A percentile compares a stretch with the other conserved stretches of the same genome.
These are phyloP conservation scores for Gracilinanus agilis DNA, from an alignment of 2,113 vertebrate species.

Conservation along the genomic window DNA sequence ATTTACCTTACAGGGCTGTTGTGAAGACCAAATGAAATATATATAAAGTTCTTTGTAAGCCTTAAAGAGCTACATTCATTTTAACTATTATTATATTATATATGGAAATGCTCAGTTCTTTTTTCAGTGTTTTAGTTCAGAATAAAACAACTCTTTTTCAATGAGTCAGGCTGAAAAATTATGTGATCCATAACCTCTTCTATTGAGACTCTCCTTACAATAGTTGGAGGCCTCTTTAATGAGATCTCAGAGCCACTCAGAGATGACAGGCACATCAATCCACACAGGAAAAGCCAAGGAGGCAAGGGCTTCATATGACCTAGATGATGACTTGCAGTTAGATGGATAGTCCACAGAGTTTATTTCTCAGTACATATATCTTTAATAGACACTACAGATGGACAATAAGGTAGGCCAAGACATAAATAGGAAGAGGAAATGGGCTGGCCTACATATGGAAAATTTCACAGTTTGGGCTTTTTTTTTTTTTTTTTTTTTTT, in stretches of 20 bases:
- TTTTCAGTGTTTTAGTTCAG: background rate
- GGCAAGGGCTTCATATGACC: background rate
- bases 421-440: background rate
- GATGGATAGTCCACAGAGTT: background rate
- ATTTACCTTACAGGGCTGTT: background rate
- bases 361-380: background rate
- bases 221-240: background rate
- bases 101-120: background rate
- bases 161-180: background rate
- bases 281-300: background rate
- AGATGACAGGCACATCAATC: background rate
- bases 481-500: background rate
- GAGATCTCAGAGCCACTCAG: background rate
- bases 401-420: background rate
- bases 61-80: background rate
- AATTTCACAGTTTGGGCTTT: background rate
- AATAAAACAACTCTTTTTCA: background rate
- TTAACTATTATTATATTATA: background rate
- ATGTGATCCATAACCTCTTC: background rate
- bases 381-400: background rate
- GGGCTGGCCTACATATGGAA: background rate
- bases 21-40: background rate
- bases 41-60: background rate
- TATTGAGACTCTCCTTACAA: background rate
- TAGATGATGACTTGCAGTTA: background rate